Evolutionary conservation across 2,888 invertebrate genomes (phyloP), one percentile per base, ranked within the genome.

Genomic region (Ormyrus pomaceus): DNA sequence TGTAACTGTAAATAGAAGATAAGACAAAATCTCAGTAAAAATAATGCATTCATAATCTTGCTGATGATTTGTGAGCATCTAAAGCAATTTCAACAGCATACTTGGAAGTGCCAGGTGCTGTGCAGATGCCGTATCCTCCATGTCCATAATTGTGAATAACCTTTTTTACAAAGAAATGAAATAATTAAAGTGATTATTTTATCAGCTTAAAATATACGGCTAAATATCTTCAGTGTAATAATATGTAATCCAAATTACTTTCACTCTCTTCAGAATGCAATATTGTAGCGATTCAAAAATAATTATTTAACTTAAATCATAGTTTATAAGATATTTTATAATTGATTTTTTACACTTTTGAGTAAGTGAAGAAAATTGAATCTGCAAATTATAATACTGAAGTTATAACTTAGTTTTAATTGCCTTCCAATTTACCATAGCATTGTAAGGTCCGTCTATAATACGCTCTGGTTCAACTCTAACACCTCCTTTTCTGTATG

Each of bases 141-240:
- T 98, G 98, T 0, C 98, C 98, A 88, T 98, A 98, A 90, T 98
- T 97, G 89, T 99, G 98, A 6, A 98, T 95, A 53, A 98, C 66
- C 90, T 90, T 79, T 74, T 34, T 34, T 34, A 34, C 34, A 34
- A 34, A 34, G 34, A 34, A 34, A 34, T 34, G 34, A 34, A 34
- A 59, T n/a, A 0, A 65, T 71, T 80, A 79, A 81, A 77, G 46
- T 62, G 64, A 72, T 72, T 78, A 78, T 82, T 82, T 79, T 79
- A 10, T 70, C 9, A 53, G 9, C 55, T 7, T 3, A 48, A 77
- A 62, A 8, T 55, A 9, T 62, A 6, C 13, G 55, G 50, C 19
- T 34, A 58, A 19, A 6, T 56, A 56, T 34, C 56, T 55, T 64
- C n/a, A 51, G 62, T 53, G 10, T 45, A 69, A 53, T 50, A 50